phyloP scores from a whole-genome alignment of 1,140 invertebrate species.

The Drosophila persimilis region DNA sequence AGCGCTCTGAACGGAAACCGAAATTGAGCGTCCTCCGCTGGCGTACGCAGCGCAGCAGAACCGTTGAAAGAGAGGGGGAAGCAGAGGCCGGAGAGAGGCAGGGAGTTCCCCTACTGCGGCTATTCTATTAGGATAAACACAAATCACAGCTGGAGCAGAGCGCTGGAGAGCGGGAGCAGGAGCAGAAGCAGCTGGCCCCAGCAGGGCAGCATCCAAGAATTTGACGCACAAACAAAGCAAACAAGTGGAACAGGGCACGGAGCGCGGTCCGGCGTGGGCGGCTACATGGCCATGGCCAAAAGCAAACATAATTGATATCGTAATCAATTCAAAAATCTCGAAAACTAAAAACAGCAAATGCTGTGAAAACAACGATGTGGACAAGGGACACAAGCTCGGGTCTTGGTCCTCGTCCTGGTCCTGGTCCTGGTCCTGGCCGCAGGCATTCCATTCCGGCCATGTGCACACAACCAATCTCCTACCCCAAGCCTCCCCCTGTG shows the following conservation, averaged over 20 bases:
- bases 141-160: constrained; percentile 47
- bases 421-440: constrained; percentile 35
- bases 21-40: constrained; percentile 51
- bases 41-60: constrained; percentile 28
- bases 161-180: neutral
- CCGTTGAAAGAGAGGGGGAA: constrained; percentile 13
- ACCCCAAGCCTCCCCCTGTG: constrained; percentile 8
- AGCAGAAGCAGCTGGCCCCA: constrained; percentile 6
- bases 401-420: constrained; percentile 14
- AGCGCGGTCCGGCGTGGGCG: constrained; percentile 1
- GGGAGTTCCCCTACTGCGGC: constrained; percentile 29
- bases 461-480: constrained; percentile 32
- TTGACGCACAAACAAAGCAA: constrained; percentile 73
- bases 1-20: constrained; percentile 57
- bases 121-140: constrained; percentile 72
- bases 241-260: constrained; percentile 46
- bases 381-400: constrained; percentile 48
- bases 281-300: constrained; percentile 56
- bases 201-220: constrained; percentile 39
- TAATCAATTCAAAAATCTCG: constrained; percentile 81
- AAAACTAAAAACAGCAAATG: constrained; percentile 76
- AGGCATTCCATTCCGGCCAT: constrained; percentile 51
- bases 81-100: too few species aligned
- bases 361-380: constrained; percentile 68
- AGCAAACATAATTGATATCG: constrained; percentile 82